These are phyloP conservation scores for Dynastes tityus DNA, from an alignment of 2,888 invertebrate species.

Conservation along the genomic window DNA sequence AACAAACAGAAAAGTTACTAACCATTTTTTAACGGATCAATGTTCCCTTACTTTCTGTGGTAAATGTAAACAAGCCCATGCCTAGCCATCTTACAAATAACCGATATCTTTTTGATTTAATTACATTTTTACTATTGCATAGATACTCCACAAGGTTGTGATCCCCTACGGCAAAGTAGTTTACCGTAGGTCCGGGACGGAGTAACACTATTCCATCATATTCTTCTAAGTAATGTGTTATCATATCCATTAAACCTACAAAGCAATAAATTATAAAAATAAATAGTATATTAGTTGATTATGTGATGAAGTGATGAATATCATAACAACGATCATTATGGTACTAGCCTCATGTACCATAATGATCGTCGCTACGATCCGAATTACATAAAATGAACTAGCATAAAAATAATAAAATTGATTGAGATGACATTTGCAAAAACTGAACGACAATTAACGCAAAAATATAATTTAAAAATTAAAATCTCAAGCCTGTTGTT, in stretches of 20 bases:
- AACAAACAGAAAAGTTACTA: not conserved
- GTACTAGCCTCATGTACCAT: no score
- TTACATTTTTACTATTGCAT: slow-evolving; percentile 59
- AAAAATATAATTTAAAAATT: no score
- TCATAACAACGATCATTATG: no score
- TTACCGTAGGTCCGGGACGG: slow-evolving; percentile 50
- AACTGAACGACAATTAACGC: no score
- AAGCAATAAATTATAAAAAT: not conserved
- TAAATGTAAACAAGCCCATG: slow-evolving; percentile 60
- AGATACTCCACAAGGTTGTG: slow-evolving; percentile 56
- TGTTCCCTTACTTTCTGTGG: slow-evolving; percentile 58
- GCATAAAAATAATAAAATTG: no score
- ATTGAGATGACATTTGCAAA: no score
- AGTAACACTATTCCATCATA: slow-evolving; percentile 53
- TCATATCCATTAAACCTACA: slow-evolving; percentile 53
- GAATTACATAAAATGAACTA: no score
- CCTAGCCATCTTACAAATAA: slow-evolving; percentile 63
- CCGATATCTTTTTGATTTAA: slow-evolving; percentile 61
- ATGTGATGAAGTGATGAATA: no score
- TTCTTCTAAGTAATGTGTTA: slow-evolving; percentile 50
- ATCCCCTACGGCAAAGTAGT: slow-evolving; percentile 54
- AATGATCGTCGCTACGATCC: no score
- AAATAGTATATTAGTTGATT: no score
- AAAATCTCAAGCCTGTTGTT: no score
- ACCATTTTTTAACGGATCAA: not conserved